Conservation (phyloP, 2,113 vertebrate species). For the Butastur rufipennis region DNA sequence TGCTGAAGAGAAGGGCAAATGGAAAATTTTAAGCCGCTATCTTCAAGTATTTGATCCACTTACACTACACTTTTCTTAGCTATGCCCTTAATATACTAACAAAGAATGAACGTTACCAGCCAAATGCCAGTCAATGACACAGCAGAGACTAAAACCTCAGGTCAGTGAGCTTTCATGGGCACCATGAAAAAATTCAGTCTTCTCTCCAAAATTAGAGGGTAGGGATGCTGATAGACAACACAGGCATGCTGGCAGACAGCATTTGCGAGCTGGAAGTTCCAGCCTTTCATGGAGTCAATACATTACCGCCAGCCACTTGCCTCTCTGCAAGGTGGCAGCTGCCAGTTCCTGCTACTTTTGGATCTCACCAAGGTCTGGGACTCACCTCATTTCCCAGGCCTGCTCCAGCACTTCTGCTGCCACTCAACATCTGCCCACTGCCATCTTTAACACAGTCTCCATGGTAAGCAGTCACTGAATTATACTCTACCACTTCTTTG, state of each 20-base stretch:
- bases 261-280: background rate
- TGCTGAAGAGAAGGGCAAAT: background rate
- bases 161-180: background rate
- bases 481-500: background rate
- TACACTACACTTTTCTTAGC: background rate
- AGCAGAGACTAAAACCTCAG: slow-evolving; percentile 21
- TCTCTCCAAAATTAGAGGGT: slow-evolving; percentile 8
- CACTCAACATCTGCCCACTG: background rate
- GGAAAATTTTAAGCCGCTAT: background rate
- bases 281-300: background rate
- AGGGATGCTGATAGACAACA: background rate
- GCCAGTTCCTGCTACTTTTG: background rate
- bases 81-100: background rate
- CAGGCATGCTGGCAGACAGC: background rate
- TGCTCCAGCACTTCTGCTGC: background rate
- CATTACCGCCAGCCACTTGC: background rate
- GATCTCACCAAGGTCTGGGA: background rate
- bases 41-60: background rate
- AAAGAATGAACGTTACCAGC: background rate
- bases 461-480: background rate
- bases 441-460: background rate
- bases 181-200: background rate
- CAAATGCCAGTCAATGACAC: background rate
- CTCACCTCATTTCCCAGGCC: background rate
- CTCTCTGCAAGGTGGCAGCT: background rate